Evolutionary conservation across 1,140 invertebrate genomes (phyloP).

Genomic region (Lasaia peninsularis): DNA sequence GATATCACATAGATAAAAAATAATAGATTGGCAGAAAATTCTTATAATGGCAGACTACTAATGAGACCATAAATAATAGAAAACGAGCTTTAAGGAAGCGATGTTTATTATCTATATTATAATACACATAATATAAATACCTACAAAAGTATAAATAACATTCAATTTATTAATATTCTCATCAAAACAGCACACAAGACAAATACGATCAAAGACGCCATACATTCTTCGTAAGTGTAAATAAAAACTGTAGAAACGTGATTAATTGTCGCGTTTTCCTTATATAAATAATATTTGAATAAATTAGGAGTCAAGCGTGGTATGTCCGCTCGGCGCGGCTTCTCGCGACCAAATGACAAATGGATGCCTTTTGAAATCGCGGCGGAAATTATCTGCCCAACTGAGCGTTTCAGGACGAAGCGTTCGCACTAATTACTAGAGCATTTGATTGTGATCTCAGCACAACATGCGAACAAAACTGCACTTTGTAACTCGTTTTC

Average conservation of each 20-base stretch:
- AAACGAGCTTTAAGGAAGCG: neutral
- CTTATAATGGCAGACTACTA: too few species aligned
- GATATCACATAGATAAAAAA: too few species aligned
- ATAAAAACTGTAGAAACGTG: constrained; percentile 70
- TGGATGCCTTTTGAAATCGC: constrained; percentile 69
- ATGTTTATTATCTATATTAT: neutral
- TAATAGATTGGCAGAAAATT: too few species aligned
- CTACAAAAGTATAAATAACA: constrained; percentile 1
- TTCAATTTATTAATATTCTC: constrained; percentile 4
- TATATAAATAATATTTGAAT: constrained; percentile 75
- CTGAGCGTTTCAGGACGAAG: constrained; percentile 64
- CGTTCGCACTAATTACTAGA: constrained; percentile 72
- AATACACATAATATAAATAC: neutral
- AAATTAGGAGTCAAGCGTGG: constrained; percentile 64
- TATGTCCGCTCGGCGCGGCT: constrained; percentile 62
- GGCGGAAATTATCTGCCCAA: constrained; percentile 74
- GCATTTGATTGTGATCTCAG: constrained; percentile 67
- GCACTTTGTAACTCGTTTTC: constrained; percentile 27
- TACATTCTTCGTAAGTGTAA: constrained; percentile 57
- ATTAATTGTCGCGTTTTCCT: constrained; percentile 73
- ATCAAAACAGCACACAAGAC: constrained; percentile 48
- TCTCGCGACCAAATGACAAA: constrained; percentile 72
- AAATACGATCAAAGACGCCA: constrained; percentile 57
- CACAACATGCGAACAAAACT: constrained; percentile 27
- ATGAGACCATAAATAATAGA: too few species aligned